Conservation (phyloP, 35 echinoderm and acorn worm genomes). For the Amphiura filiformis region DNA sequence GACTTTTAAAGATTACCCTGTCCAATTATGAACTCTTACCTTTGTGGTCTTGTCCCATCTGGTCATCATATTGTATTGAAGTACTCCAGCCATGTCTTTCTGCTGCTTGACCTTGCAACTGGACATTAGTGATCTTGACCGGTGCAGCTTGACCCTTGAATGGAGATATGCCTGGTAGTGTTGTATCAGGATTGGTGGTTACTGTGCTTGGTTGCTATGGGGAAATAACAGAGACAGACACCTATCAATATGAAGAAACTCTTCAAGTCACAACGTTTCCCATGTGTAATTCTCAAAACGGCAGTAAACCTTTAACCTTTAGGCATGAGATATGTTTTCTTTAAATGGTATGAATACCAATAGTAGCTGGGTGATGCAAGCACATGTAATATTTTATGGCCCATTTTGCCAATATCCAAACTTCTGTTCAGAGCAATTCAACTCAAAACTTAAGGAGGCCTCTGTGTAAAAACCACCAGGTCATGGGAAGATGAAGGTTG, state of each 20-base stretch:
- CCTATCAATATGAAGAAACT: neutral
- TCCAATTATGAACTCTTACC: no score
- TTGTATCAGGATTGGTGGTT: slow-evolving; percentile 49
- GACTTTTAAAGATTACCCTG: no score
- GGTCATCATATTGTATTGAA: slow-evolving; percentile 64
- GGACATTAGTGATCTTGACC: slow-evolving; percentile 94
- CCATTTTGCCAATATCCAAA: no score
- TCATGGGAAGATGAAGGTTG: no score
- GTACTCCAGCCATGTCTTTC: slow-evolving; percentile 77
- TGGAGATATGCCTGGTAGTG: slow-evolving; percentile 78
- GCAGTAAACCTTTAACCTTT: neutral
- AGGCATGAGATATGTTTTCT: no score
- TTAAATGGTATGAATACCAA: neutral
- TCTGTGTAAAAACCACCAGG: no score
- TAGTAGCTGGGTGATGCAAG: no score
- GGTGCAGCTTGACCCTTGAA: slow-evolving; percentile 86
- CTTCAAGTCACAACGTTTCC: neutral
- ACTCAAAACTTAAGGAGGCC: no score
- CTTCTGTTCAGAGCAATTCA: no score
- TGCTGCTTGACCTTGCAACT: slow-evolving; percentile 69
- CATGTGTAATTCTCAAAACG: neutral
- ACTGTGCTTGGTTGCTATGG: slow-evolving; percentile 44
- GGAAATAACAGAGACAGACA: neutral
- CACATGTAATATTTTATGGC: no score
- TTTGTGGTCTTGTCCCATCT: slow-evolving; percentile 10